Conservation (phyloP, 37 sponge, comb jelly and placozoan species). For the Axinella damicornis region DNA sequence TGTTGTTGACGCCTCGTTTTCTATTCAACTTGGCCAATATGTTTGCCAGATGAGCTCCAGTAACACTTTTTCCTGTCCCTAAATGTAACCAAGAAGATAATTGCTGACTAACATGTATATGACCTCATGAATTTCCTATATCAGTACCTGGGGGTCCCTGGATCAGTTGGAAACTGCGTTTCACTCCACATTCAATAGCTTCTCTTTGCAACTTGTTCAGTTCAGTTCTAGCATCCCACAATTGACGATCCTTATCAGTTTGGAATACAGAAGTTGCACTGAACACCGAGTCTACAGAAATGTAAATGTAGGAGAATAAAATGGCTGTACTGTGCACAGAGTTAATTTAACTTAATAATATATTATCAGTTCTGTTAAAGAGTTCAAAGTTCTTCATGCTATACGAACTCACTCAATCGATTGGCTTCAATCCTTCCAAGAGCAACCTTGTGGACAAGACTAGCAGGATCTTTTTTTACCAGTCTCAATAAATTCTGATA, state of each 20-base stretch:
- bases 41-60: constrained; percentile 65
- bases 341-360: no score
- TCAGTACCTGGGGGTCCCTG: constrained; percentile 62
- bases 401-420: no score
- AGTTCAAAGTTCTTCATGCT: no score
- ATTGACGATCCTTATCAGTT: background rate
- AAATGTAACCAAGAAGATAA: no score
- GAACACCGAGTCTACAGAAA: no score
- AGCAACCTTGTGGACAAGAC: background rate
- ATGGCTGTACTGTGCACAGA: no score
- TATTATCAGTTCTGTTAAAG: no score
- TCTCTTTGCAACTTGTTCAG: constrained; percentile 22
- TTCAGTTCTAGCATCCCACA: background rate
- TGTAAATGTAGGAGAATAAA: no score
- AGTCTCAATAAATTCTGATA: background rate
- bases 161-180: constrained; percentile 27
- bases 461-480: background rate
- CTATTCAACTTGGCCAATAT: constrained; percentile 33
- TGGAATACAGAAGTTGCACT: background rate
- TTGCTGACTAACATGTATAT: no score
- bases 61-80: constrained; percentile 76
- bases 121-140: no score
- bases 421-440: no score
- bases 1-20: background rate
- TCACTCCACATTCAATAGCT: constrained; percentile 17